Evolutionary conservation across 2,888 invertebrate genomes (phyloP), one percentile per base, ranked within the genome.

Genomic region (Ormyrus nitidulus): DNA sequence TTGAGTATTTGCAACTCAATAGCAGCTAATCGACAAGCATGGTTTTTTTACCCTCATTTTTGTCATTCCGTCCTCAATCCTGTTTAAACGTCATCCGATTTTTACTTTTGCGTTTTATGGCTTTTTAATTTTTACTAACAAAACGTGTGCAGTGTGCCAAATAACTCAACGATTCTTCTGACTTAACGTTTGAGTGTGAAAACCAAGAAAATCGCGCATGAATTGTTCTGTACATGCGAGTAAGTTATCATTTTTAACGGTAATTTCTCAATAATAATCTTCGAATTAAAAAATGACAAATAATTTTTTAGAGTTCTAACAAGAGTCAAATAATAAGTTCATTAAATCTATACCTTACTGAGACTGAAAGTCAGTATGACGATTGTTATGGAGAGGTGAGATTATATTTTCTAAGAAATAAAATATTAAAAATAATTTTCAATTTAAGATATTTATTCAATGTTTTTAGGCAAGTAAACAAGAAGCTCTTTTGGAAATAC

Each of bases 381-480:
- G 87, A 89, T 75, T 89, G 89, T 80, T 89, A 86, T 56, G 83
- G 85, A 11, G 88, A 90, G 87, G 89, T 89, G 83, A 80, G 83
- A 69, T 3, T 61, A 10, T 54, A 34, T 13, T 66, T 51, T 53
- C 10, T 34, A 34, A 34, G 34, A 34, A 11, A 56, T 48, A 69
- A 5, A 13, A 3, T n/a, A 34, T 65, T 9, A 49, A 70, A 72
- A 46, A 58, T n/a, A 71, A 70, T 68, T 71, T 76, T 11, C 46
- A 54, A 34, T 70, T 74, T 74, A 75, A 64, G 44, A n/a, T 59
- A 71, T 68, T 34, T 2, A 34, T 83, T 65, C 79, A 78, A 76
- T 34, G 79, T 64, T 83, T 79, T 9, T 54, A 89, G 89, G 87
- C 89, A 74, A 87, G 87, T n/a, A 84, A 86, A 75, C 89, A 89